Base-by-base conservation (phyloP, 23 tunicate species). In the Corella eumyota region DNA sequence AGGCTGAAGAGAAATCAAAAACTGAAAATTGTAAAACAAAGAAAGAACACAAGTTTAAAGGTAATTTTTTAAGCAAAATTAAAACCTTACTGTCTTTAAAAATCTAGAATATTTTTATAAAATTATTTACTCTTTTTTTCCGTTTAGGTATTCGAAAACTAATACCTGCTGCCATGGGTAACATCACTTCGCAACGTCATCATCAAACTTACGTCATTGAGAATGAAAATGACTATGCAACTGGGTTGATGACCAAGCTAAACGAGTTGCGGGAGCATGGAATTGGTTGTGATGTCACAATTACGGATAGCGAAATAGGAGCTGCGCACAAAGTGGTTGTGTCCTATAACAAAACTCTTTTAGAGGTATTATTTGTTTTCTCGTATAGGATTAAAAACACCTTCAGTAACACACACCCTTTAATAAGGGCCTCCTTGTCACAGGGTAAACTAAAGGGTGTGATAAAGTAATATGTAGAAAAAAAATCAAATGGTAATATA, bases 291-390 rank as follows among this genome's bases (percentile, higher is more conserved):
- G 96, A 88, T 32, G 60, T 88, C 46, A 67, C 63, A 23, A 25
- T 60, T 36, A 5, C 36, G 11, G 61, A 73, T 33, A 47, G 44
- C 17, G 61, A 46, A 21, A 33, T n/a, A 24, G 44, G 34, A 23
- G 37, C 65, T 28, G 81, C 81, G 34, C 96, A 88, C 71, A 72
- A 62, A 50, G 50, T 79, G 3, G 88, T 88, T 54, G 80, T 75
- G 15, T 79, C 96, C 2, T 88, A 68, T 58, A 80, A 75, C 25
- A 66, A 32, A 36, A 46, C 35, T 17, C 30, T 85, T 45, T 46
- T 77, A 4, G 66, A 77, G 60, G 95, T 85, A 73, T 52, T n/a
- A n/a, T n/a, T n/a, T 49, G n/a, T n/a, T 13, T 13, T 13, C 13
- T 44, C 13, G 49, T 13, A 44, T 13, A 44, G 15, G 19, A 0